These are phyloP conservation scores for Zaprionus inermis DNA, from an alignment of 1,140 invertebrate genomes.

Conservation along the genomic window DNA sequence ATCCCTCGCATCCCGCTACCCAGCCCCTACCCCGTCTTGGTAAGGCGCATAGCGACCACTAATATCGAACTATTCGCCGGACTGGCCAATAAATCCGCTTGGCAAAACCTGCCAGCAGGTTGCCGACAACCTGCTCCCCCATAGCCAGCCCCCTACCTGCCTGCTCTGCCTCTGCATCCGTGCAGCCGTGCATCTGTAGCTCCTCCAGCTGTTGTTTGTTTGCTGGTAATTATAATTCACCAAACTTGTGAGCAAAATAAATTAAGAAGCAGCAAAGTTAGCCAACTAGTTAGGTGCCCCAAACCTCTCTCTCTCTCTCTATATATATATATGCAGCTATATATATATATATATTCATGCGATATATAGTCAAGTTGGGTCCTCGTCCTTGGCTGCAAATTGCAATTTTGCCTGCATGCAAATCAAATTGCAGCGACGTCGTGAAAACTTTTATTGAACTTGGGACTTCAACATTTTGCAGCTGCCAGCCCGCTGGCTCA, in stretches of 20 bases:
- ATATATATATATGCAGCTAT: neutral
- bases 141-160: neutral
- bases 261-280: constrained; percentile 80
- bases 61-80: constrained; percentile 68
- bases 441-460: constrained; percentile 83
- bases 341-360: neutral
- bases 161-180: neutral
- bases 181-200: neutral
- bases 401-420: constrained; percentile 76
- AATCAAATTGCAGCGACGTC: constrained; percentile 73
- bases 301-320: neutral
- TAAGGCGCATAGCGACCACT: constrained; percentile 50
- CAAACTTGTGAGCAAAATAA: constrained; percentile 78
- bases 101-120: constrained; percentile 41
- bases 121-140: neutral
- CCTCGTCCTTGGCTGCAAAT: constrained; percentile 53
- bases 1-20: neutral
- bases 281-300: constrained; percentile 29
- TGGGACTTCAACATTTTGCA: constrained; percentile 61
- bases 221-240: constrained; percentile 71
- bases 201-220: constrained; percentile 45
- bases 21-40: neutral
- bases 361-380: neutral
- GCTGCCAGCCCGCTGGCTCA: constrained; percentile 11
- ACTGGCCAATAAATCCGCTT: constrained; percentile 73